Evolutionary conservation across 2,888 invertebrate genomes (phyloP).

Genomic region (Nephrotoma flavescens): DNA sequence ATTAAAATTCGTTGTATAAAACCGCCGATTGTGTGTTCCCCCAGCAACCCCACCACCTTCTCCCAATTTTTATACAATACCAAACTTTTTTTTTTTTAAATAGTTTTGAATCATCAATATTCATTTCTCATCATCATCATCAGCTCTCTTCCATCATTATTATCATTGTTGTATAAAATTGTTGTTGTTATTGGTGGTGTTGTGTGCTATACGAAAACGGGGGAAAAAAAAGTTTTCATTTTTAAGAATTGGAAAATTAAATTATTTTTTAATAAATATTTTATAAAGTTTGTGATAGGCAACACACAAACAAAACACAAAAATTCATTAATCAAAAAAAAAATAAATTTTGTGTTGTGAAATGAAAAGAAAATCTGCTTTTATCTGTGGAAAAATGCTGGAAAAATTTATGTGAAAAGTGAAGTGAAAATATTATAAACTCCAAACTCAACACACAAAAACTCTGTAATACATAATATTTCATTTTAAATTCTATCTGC

Average conservation of each 20-base stretch:
- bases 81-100: not conserved
- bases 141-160: not conserved
- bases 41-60: not conserved
- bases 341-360: not conserved
- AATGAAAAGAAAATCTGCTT: not conserved
- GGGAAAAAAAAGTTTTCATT: not conserved
- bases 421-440: not conserved
- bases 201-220: not conserved
- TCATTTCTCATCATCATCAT: not conserved
- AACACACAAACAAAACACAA: not conserved
- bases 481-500: not conserved
- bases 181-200: not conserved
- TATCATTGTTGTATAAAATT: not conserved
- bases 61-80: not conserved
- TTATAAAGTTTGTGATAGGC: not conserved
- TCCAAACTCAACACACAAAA: not conserved
- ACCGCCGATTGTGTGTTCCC: not conserved
- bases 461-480: not conserved
- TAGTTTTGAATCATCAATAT: not conserved
- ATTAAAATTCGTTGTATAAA: not conserved
- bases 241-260: not conserved
- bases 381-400: not conserved
- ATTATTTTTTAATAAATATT: not conserved
- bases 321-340: not conserved
- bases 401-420: not conserved